Percentiles rank a stretch among this genome's conserved stretches.
phyloP scores from a whole-genome alignment of 30 jellyfish, hydroid and myxozoan genomes.

The Hydractinia symbiolongicarpus region DNA sequence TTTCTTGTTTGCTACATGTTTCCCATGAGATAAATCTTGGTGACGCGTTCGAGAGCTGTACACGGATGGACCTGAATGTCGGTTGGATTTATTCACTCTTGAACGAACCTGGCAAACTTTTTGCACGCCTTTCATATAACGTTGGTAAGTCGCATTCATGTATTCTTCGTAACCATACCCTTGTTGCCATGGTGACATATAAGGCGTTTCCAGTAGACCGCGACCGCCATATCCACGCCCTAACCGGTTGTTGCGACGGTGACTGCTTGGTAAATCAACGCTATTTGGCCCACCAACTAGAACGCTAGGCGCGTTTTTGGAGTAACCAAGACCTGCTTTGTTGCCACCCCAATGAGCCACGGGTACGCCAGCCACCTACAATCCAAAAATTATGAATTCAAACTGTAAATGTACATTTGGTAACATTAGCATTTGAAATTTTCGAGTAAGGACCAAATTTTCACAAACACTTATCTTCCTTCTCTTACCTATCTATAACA shows the following conservation, averaged over 20 bases:
- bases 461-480: too few species aligned
- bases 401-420: neutral
- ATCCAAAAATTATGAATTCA: neutral
- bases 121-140: constrained; percentile 61
- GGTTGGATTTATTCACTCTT: constrained; percentile 41
- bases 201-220: constrained; percentile 85
- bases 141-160: constrained; percentile 44
- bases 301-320: constrained; percentile 61
- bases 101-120: constrained; percentile 34
- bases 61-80: constrained; percentile 24
- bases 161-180: constrained; percentile 55
- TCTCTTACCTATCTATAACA: too few species aligned
- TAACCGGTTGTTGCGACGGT: constrained; percentile 53
- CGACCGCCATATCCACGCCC: constrained; percentile 69
- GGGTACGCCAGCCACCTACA: constrained; percentile 96
- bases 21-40: constrained; percentile 27
- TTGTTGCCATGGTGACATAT: constrained; percentile 81
- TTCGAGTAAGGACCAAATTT: too few species aligned
- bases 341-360: constrained; percentile 98
- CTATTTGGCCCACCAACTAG: constrained; percentile 82
- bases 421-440: neutral
- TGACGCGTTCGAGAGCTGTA: constrained; percentile 36
- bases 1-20: neutral
- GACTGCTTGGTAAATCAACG: constrained; percentile 86
- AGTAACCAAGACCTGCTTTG: constrained; percentile 77